Base-by-base conservation (phyloP, 2,888 invertebrate genomes). In the Synergus umbraculus region DNA sequence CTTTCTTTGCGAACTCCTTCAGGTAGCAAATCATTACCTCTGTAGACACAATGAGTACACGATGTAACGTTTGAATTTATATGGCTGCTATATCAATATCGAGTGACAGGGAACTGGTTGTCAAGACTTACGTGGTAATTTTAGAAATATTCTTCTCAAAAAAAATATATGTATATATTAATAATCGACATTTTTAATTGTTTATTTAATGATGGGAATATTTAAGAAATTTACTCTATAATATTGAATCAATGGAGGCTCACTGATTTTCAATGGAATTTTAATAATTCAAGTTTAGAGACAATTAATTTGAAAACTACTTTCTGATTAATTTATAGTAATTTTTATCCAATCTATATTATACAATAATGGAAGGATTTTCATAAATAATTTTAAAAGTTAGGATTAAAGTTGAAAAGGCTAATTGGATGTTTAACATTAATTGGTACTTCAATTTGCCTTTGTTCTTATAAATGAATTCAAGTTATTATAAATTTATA, bases 81-180 rank as follows among this genome's bases (percentile, higher is more conserved):
- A 73, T 73, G 54, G 73, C 73, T 73, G 49, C 73, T 73, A 73
- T 73, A 54, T 73, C 73, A 73, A 73, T 73, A 73, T 54, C 54
- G 73, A 54, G 73, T 54, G 73, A 54, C n/a, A 54, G 73, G 54
- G 10, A 54, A 54, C 54, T 54, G 37, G 73, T 54, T 12, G 41
- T 41, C 29, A 18, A 49, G 37, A n/a, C 37, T 54, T 37, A 73
- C 54, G 3, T n/a, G 37, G 37, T n/a, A 73, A 10, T 29, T 54
- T 41, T n/a, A 73, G 49, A 73, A 73, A 54, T n/a, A 18, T 54
- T 54, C 54, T n/a, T 3, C 5, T 49, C 2, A n/a, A n/a, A 49
- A 15, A 3, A 49, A 1, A 7, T n/a, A 37, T 37, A 5, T 5
- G 5, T 37, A 37, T 37, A 37, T 49, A 49, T 49, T 49, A 15